These are phyloP conservation scores for Laticauda laticaudata DNA, from an alignment of 2,113 vertebrate species.

Conservation along the genomic window DNA sequence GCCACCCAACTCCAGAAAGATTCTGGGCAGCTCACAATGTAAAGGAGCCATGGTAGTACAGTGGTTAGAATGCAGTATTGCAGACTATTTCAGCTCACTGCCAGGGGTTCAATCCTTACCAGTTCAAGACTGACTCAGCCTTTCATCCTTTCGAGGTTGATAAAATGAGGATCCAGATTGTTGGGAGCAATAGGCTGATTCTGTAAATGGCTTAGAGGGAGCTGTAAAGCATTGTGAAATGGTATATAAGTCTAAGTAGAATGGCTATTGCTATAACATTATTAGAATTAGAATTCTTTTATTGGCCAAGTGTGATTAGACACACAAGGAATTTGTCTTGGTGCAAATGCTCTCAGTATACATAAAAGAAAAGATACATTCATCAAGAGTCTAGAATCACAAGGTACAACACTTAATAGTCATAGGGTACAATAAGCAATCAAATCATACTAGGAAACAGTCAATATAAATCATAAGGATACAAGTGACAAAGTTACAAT, in stretches of 20 bases:
- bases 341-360: too few species aligned
- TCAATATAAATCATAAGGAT: too few species aligned
- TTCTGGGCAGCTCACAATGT: neutral
- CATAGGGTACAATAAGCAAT: too few species aligned
- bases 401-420: too few species aligned
- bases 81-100: neutral
- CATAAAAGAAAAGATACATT: too few species aligned
- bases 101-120: neutral
- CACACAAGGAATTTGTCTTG: too few species aligned
- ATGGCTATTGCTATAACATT: neutral
- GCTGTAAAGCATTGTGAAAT: neutral
- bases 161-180: neutral
- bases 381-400: too few species aligned
- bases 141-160: neutral
- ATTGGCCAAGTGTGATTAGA: too few species aligned
- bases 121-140: neutral
- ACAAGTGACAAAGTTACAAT: too few species aligned
- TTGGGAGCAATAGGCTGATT: neutral
- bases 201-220: too few species aligned
- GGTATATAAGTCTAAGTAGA: neutral
- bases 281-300: too few species aligned
- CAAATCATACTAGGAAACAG: too few species aligned
- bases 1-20: neutral
- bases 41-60: neutral
- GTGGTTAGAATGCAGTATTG: neutral